A percentile compares a stretch with the other conserved stretches of the same genome.
phyloP scores from a whole-genome alignment of 2,888 invertebrate species.

The Idaea straminata region DNA sequence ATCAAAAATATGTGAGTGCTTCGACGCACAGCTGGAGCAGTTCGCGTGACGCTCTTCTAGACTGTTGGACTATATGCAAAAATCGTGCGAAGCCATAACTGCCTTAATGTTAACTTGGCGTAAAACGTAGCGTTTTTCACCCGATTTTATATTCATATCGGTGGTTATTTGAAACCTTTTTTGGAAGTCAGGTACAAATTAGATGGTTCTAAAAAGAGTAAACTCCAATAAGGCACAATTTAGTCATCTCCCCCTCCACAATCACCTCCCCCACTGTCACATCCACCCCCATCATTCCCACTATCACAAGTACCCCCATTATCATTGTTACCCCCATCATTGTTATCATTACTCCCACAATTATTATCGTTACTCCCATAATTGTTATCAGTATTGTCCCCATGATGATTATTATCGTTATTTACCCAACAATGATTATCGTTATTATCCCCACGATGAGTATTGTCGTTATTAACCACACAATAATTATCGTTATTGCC shows the following conservation, averaged over 20 bases:
- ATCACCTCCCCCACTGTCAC: background rate
- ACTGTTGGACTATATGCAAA: too few relatives aligned
- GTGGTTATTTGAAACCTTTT: too few relatives aligned
- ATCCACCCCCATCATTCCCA: background rate
- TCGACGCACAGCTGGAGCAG: too few relatives aligned
- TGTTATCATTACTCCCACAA: background rate
- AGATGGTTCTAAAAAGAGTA: too few relatives aligned
- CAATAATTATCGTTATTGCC: too few relatives aligned
- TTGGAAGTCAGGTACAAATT: too few relatives aligned
- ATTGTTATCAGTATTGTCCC: background rate
- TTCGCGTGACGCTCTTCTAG: too few relatives aligned
- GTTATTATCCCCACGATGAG: background rate
- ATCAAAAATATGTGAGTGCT: too few relatives aligned
- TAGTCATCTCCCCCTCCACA: background rate
- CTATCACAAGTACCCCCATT: background rate
- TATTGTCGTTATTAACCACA: background rate
- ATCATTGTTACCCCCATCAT: background rate
- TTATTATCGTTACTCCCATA: background rate
- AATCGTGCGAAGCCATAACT: too few relatives aligned
- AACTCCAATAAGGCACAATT: background rate
- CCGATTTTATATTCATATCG: too few relatives aligned
- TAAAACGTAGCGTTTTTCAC: too few relatives aligned
- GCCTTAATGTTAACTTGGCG: too few relatives aligned
- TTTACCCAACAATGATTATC: background rate
- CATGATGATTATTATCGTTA: background rate